Base-by-base conservation (phyloP, 2,888 invertebrate genomes). In the Acrobasis consociella region DNA sequence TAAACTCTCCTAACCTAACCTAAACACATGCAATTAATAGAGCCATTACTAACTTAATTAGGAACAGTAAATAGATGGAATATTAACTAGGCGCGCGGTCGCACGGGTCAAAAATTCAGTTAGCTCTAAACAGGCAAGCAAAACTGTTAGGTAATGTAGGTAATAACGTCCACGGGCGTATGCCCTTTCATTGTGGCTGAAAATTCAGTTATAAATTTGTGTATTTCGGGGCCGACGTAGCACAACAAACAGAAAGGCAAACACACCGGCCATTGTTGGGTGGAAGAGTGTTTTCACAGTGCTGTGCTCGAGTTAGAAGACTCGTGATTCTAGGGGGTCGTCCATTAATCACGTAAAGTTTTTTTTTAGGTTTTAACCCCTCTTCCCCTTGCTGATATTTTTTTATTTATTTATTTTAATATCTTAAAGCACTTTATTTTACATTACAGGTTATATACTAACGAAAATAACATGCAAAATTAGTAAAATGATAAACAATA, bases 141-240 rank as follows among this genome's bases (percentile, higher is more conserved):
- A 52, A 62, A 55, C 55, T 66, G 69, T 73, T 72, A 69, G 70
- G 67, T 68, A 67, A 70, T 70, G 76, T 71, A 69, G 42, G 56
- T 56, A 56, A 56, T 56, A 46, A 56, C 13, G 66, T 65, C 63
- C 62, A 67, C 68, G 65, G 68, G 70, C 69, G 71, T 75, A 71
- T 74, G 75, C 78, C 55, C 55, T 60, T 60, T 60, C 55, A 75
- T 79, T 72, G 70, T 69, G 80, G 78, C 76, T 80, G 78, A 81
- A 85, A 86, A 83, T 86, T 81, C 77, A 81, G 83, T 82, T 81
- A 80, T 81, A 84, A 62, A 83, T 84, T 83, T 81, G 82, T 80
- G 79, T 77, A 79, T 84, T 83, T 77, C 77, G 69, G 71, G 76
- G 70, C 70, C 75, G 71, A 74, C 69, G 75, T 72, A 58, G 75